phyloP scores from a whole-genome alignment of 2,888 invertebrate genomes.

The Syrista parreyssii region DNA sequence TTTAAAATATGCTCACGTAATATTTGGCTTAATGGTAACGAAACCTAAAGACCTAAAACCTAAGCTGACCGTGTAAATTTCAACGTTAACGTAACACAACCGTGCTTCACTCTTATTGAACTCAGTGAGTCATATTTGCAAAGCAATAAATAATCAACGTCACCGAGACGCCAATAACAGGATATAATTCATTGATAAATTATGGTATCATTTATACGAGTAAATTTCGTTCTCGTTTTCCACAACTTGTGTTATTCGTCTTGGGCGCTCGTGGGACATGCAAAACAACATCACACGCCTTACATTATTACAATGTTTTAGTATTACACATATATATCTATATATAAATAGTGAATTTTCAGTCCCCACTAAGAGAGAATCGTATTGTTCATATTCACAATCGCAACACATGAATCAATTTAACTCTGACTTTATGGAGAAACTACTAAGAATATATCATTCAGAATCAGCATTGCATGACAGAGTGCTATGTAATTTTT shows the following conservation, averaged over 20 bases:
- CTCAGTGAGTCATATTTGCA: neutral
- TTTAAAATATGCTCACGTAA: slow-evolving; percentile 39
- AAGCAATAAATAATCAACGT: neutral
- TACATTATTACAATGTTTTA: neutral
- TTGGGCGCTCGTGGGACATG: neutral
- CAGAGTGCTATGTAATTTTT: neutral
- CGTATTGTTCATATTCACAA: neutral
- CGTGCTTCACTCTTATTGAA: neutral
- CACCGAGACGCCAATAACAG: neutral
- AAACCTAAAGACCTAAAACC: slow-evolving; percentile 29
- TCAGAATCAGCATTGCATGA: neutral
- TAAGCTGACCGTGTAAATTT: neutral
- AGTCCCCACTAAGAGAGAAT: neutral
- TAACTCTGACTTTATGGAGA: neutral
- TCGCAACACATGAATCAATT: neutral
- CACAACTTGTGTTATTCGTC: neutral
- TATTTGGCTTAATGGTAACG: slow-evolving; percentile 39
- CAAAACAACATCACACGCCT: neutral
- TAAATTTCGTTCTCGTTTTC: neutral
- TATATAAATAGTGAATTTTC: neutral
- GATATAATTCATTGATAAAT: neutral
- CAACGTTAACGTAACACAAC: slow-evolving; percentile 9
- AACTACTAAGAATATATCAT: neutral
- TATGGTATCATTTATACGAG: neutral
- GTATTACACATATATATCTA: neutral